These are phyloP conservation scores for Lucinisca nassula DNA, from an alignment of 2,888 invertebrate species.

Conservation along the genomic window DNA sequence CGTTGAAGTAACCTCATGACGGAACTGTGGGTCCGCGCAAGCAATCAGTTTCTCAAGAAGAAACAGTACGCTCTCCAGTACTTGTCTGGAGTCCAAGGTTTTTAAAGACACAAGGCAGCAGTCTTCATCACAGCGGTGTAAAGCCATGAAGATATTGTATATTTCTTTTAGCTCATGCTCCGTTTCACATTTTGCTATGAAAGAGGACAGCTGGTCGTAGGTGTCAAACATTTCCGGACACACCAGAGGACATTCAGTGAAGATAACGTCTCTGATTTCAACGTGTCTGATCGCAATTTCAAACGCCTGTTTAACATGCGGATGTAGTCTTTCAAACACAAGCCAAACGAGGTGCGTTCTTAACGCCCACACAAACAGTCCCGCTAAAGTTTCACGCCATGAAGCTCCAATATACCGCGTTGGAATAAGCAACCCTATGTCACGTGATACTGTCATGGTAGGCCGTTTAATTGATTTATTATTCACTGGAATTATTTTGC, in stretches of 20 bases:
- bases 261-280: constrained; percentile 51
- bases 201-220: constrained; percentile 66
- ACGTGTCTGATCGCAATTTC: constrained; percentile 63
- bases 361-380: constrained; percentile 74
- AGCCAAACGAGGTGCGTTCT: constrained; percentile 73
- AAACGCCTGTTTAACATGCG: constrained; percentile 69
- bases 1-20: constrained; percentile 69
- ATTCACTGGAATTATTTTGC: constrained; percentile 71
- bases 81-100: constrained; percentile 63
- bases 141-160: constrained; percentile 61
- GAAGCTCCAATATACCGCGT: constrained; percentile 72
- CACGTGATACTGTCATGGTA: constrained; percentile 50
- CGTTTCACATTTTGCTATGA: constrained; percentile 75
- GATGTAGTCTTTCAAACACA: constrained; percentile 74
- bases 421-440: constrained; percentile 55
- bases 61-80: constrained; percentile 68
- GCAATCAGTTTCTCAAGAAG: constrained; percentile 73
- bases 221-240: constrained; percentile 70
- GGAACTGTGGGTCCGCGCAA: constrained; percentile 64
- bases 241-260: constrained; percentile 65
- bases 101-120: constrained; percentile 69
- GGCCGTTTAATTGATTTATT: constrained; percentile 65
- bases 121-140: constrained; percentile 68
- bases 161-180: constrained; percentile 74
- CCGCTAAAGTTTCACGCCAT: constrained; percentile 74